These are phyloP conservation scores for Rhea americana DNA, from an alignment of 2,113 vertebrate species.

Conservation along the genomic window DNA sequence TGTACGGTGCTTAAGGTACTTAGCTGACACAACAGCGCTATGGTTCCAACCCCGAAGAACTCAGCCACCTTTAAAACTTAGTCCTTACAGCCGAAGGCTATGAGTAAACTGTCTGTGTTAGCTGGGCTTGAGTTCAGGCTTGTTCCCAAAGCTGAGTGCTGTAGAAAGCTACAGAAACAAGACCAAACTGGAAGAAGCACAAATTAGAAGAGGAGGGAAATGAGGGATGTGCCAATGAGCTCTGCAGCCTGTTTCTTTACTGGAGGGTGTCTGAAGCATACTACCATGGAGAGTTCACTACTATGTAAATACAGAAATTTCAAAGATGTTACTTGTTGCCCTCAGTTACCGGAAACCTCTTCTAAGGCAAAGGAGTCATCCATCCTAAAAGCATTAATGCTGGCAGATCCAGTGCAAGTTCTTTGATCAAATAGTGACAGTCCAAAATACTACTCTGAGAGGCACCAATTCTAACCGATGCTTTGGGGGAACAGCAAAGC, in stretches of 20 bases:
- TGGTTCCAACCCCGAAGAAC: background rate
- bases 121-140: constrained; percentile 8
- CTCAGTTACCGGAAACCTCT: background rate
- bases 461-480: background rate
- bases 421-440: constrained; percentile 22
- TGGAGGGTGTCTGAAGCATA: background rate
- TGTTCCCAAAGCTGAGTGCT: background rate
- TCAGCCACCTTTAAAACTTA: background rate
- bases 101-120: background rate
- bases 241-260: constrained; percentile 14
- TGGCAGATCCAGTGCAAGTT: background rate
- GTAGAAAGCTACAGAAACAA: constrained; percentile 14
- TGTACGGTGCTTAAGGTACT: background rate
- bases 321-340: background rate
- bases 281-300: constrained; percentile 35
- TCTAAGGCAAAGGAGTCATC: constrained; percentile 8
- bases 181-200: constrained; percentile 32
- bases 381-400: constrained; percentile 2
- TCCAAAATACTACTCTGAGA: background rate
- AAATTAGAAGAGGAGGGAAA: constrained; percentile 3
- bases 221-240: background rate
- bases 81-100: background rate
- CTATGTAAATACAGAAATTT: background rate
- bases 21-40: background rate
- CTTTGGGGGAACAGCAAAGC: background rate